These are phyloP conservation scores for Patella ulyssiponensis DNA, from an alignment of 2,888 invertebrate genomes.

Conservation along the genomic window DNA sequence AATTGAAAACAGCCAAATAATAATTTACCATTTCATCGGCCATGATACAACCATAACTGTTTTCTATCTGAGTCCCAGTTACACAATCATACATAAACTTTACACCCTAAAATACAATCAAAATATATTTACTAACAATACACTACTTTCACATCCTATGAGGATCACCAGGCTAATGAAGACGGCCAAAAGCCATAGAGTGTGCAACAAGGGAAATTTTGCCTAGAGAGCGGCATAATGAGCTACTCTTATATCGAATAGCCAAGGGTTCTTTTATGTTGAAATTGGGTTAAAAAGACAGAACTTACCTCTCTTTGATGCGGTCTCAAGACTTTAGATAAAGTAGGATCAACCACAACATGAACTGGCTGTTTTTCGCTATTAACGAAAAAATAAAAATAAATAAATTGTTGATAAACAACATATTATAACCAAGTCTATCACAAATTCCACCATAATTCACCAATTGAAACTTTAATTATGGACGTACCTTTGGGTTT, in stretches of 20 bases:
- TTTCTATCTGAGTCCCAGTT: constrained; percentile 89
- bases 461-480: no score
- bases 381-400: constrained; percentile 22
- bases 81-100: constrained; percentile 99
- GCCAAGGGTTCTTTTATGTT: neutral
- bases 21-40: constrained; percentile 92
- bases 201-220: no score
- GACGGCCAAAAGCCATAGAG: no score
- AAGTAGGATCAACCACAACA: constrained; percentile 95
- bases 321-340: constrained; percentile 91
- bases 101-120: constrained; percentile 80
- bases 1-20: neutral
- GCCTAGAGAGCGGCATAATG: no score
- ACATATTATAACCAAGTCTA: neutral
- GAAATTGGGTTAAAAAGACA: neutral
- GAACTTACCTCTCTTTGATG: constrained; percentile 89
- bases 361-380: constrained; percentile 83
- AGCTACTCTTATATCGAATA: neutral
- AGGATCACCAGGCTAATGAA: no score
- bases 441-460: no score
- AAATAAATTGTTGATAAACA: constrained; percentile 14
- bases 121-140: no score
- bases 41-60: constrained; percentile 96
- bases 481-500: no score
- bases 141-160: no score